Percentiles rank a stretch among this genome's conserved stretches.
Evolutionary conservation across 2,888 invertebrate species (phyloP).

Genomic region (Stenodera caucasica): DNA sequence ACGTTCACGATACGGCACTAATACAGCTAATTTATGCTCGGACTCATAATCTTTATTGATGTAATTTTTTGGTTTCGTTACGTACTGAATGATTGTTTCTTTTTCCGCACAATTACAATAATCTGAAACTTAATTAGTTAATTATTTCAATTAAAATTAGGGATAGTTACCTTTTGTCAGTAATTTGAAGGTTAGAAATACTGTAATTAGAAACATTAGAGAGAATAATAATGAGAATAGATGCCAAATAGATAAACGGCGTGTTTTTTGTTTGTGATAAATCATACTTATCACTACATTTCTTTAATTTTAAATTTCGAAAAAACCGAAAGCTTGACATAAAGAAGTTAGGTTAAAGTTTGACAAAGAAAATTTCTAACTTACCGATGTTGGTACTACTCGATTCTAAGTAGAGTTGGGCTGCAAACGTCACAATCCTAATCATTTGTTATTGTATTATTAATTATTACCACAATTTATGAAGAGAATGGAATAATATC

Average conservation of each 20-base stretch:
- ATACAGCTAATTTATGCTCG: slow-evolving; percentile 73
- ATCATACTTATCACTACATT: slow-evolving; percentile 13
- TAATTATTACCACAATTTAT: no score
- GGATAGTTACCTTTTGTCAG: slow-evolving; percentile 44
- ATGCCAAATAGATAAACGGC: slow-evolving; percentile 34
- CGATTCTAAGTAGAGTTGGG: no score
- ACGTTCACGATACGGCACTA: slow-evolving; percentile 94
- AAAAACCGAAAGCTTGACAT: no score
- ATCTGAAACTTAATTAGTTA: slow-evolving; percentile 39
- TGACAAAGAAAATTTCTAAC: no score
- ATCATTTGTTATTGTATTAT: no score
- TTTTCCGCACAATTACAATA: slow-evolving; percentile 43
- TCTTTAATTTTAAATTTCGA: not conserved
- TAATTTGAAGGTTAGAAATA: slow-evolving; percentile 46
- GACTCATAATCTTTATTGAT: slow-evolving; percentile 21
- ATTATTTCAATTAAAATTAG: not conserved
- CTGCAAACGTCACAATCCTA: no score
- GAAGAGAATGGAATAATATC: no score
- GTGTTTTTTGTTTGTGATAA: slow-evolving; percentile 21
- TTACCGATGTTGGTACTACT: no score
- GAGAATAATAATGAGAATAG: slow-evolving; percentile 36
- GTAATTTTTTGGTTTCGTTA: slow-evolving; percentile 21
- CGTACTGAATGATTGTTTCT: slow-evolving; percentile 30
- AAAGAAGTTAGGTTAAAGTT: no score
- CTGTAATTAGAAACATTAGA: slow-evolving; percentile 42